Conservation (phyloP, 2,797 vertebrate species). For the Gouania willdenowi region DNA sequence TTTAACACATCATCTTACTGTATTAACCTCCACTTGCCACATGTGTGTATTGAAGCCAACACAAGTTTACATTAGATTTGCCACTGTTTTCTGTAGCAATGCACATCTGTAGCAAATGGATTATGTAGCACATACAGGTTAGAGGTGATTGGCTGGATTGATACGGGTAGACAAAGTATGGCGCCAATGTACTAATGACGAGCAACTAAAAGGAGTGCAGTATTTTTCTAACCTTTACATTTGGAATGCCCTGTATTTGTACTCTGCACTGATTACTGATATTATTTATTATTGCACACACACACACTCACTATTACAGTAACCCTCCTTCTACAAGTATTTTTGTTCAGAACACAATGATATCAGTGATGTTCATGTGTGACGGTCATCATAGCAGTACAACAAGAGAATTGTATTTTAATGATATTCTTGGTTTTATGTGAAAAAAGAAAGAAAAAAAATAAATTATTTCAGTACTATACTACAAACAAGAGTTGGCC, state of each 20-base stretch:
- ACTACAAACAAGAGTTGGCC: too few species aligned
- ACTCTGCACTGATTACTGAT: conserved; percentile 49
- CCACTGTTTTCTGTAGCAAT: too few species aligned
- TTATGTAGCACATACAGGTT: too few species aligned
- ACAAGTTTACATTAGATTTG: too few species aligned
- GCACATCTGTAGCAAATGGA: too few species aligned
- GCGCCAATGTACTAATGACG: conserved; percentile 1
- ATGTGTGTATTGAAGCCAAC: conserved; percentile 20
- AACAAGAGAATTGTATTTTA: conserved; percentile 43
- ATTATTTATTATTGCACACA: conserved; percentile 44
- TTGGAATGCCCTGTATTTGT: conserved; percentile 52
- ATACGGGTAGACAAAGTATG: conserved; percentile 62
- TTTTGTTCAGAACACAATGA: conserved; percentile 23
- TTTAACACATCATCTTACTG: conserved; percentile 17
- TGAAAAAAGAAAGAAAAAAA: conserved; percentile 45
- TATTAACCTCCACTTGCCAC: conserved; percentile 45
- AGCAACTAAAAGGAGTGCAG: conserved; percentile 51
- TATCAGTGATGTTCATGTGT: conserved; percentile 56
- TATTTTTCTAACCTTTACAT: conserved; percentile 70
- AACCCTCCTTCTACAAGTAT: conserved; percentile 17
- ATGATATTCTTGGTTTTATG: conserved; percentile 60
- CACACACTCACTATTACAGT: conserved; percentile 40
- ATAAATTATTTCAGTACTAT: conserved; percentile 69
- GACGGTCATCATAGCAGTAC: conserved; percentile 51
- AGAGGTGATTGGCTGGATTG: conserved; percentile 37